These are phyloP conservation scores for Tapirus indicus DNA, from an alignment of 2,797 vertebrate species.

Conservation along the genomic window DNA sequence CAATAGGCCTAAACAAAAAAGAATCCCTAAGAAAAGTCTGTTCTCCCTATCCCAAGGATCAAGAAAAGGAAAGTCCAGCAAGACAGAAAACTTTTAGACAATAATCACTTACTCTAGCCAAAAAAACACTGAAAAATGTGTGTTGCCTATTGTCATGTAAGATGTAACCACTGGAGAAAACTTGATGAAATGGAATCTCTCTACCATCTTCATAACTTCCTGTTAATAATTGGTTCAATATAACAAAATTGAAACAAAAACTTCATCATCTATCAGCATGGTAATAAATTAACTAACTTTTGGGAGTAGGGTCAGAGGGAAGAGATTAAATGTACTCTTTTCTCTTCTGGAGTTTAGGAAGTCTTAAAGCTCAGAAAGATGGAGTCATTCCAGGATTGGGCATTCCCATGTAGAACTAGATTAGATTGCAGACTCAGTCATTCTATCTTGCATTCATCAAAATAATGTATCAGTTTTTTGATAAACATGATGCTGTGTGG, in stretches of 20 bases:
- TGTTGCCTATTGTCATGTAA: background rate
- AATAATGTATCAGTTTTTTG: background rate
- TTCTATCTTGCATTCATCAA: background rate
- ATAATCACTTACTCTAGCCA: too few relatives aligned
- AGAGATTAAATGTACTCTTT: background rate
- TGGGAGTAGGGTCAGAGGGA: background rate
- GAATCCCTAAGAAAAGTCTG: too few relatives aligned
- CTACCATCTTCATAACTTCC: background rate
- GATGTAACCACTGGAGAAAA: background rate
- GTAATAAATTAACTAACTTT: conserved; percentile 30
- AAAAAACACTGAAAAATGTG: too few relatives aligned
- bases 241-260: background rate
- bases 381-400: background rate
- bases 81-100: too few relatives aligned
- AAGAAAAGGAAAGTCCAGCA: too few relatives aligned
- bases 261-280: background rate
- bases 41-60: too few relatives aligned
- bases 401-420: background rate
- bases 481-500: background rate
- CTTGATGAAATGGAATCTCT: background rate
- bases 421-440: background rate
- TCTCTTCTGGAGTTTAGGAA: background rate
- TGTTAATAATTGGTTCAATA: background rate
- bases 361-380: background rate
- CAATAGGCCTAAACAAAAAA: too few relatives aligned